phyloP scores from a whole-genome alignment of 2,888 invertebrate species.

The Trypoxylon attenuatum region DNA sequence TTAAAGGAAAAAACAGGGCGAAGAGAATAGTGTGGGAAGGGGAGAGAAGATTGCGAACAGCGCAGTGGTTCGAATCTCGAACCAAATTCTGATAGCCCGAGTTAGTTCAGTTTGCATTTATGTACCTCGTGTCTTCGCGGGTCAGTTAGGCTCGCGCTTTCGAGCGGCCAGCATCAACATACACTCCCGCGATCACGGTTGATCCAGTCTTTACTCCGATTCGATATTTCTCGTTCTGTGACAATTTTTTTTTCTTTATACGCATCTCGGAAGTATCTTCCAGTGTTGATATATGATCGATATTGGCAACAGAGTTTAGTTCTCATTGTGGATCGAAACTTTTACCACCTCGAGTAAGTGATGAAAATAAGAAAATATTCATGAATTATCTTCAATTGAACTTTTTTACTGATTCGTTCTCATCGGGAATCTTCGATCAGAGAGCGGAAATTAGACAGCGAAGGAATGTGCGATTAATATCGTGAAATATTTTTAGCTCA shows the following conservation, averaged over 20 bases:
- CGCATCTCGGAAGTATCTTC: background rate
- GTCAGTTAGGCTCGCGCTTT: conserved; percentile 72
- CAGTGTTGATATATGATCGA: background rate
- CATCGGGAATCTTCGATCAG: no score
- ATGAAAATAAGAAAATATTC: no score
- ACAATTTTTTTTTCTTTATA: background rate
- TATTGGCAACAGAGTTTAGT: conserved; percentile 13
- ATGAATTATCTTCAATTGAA: no score
- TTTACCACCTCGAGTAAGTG: conserved; percentile 28
- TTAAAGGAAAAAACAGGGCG: background rate
- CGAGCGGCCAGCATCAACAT: conserved; percentile 65
- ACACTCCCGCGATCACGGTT: conserved; percentile 8
- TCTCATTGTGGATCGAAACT: conserved; percentile 14
- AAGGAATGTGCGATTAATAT: no score
- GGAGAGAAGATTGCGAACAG: conserved; percentile 2
- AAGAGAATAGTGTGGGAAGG: background rate
- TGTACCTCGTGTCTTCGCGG: conserved; percentile 65
- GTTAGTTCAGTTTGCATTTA: conserved; percentile 63
- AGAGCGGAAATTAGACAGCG: no score
- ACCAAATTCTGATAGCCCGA: conserved; percentile 64
- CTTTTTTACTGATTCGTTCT: no score
- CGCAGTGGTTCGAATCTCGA: conserved; percentile 57
- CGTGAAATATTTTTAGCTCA: no score
- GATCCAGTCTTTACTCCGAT: background rate
- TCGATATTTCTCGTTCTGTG: background rate